Conservation (phyloP, 2,113 vertebrate species). For the Protobothrops mucrosquamatus region DNA sequence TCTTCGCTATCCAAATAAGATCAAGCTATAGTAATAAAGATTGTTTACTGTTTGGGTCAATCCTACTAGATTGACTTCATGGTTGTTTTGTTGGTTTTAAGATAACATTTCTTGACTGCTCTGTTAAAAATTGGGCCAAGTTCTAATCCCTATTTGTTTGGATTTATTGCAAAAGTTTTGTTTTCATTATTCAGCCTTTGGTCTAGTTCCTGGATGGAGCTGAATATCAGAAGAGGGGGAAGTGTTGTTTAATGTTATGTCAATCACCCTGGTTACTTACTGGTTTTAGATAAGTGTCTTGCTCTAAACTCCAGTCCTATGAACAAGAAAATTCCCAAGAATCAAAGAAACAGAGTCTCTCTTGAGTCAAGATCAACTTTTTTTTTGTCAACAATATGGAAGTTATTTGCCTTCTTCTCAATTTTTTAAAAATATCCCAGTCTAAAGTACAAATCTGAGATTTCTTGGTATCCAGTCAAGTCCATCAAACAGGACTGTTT, state of each 20-base stretch:
- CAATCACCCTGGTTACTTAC: neutral
- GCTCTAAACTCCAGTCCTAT: neutral
- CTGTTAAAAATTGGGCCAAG: neutral
- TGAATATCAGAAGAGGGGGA: neutral
- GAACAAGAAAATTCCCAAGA: neutral
- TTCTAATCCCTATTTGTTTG: neutral
- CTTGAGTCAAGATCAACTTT: neutral
- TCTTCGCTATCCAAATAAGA: neutral
- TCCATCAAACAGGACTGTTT: neutral
- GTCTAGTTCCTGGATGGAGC: neutral
- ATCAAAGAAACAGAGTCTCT: neutral
- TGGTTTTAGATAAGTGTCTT: neutral
- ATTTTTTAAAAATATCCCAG: neutral
- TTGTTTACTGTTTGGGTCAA: neutral
- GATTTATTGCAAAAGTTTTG: neutral
- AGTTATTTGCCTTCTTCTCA: neutral
- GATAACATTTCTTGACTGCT: neutral
- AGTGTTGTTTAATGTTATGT: neutral
- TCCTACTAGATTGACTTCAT: neutral
- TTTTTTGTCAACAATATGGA: neutral
- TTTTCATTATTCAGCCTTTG: neutral
- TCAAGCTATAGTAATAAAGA: neutral
- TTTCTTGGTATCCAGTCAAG: neutral
- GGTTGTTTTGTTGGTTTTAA: neutral
- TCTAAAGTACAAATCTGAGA: neutral